phyloP scores from a whole-genome alignment of 2,113 vertebrate species.

The Eublepharis macularius region DNA sequence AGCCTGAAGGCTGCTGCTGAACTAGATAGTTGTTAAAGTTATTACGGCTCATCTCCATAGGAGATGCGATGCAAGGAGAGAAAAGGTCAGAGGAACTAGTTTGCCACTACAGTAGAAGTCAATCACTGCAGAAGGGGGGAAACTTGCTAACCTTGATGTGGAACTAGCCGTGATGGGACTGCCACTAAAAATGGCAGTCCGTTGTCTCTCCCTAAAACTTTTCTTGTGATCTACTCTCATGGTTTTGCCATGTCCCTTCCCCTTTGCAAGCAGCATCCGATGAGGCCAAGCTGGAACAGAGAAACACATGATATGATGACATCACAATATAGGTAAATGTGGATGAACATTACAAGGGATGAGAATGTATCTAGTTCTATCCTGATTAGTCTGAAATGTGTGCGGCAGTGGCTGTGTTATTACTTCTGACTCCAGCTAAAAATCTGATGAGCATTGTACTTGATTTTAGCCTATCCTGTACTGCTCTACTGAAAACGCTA shows the following conservation, averaged over 20 bases:
- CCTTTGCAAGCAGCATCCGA: background rate
- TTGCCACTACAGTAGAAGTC: background rate
- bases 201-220: background rate
- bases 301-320: background rate
- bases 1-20: conserved; percentile 41
- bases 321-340: background rate
- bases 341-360: background rate
- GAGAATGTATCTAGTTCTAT: too few relatives aligned
- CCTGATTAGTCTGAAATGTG: background rate
- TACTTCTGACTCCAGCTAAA: background rate
- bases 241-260: background rate
- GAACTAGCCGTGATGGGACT: background rate
- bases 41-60: conserved; percentile 37
- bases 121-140: background rate
- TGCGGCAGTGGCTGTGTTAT: background rate
- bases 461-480: background rate
- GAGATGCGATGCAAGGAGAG: conserved; percentile 16
- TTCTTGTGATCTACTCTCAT: background rate
- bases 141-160: background rate
- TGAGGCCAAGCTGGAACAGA: background rate
- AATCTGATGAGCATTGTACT: background rate
- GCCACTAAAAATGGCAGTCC: background rate
- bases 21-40: conserved; percentile 5
- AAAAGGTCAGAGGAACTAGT: conserved; percentile 2
- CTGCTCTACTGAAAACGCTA: background rate